These are phyloP conservation scores for Nowickia ferox DNA, from an alignment of 2,888 invertebrate genomes.

Conservation along the genomic window DNA sequence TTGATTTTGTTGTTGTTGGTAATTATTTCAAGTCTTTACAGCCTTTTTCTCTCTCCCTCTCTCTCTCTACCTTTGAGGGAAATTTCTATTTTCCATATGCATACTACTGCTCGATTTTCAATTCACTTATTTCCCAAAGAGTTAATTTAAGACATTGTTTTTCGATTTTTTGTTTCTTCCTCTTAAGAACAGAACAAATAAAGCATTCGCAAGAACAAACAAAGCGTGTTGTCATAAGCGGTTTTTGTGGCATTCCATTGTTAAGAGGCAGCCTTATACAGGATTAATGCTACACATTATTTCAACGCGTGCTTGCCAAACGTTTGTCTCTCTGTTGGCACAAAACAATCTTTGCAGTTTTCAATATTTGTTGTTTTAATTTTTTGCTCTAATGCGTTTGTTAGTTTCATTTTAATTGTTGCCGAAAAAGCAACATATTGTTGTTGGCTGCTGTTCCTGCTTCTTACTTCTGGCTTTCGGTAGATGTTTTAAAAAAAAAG, in stretches of 20 bases:
- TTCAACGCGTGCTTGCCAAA: constrained; percentile 50
- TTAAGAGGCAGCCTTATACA: constrained; percentile 19
- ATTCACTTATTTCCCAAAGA: constrained; percentile 75
- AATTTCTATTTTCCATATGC: constrained; percentile 5
- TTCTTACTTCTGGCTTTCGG: background rate
- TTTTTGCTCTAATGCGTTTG: constrained; percentile 67
- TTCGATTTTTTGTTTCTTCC: constrained; percentile 20
- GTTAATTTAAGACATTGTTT: constrained; percentile 79
- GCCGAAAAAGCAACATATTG: constrained; percentile 46
- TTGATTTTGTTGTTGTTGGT: constrained; percentile 63
- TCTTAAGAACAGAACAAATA: constrained; percentile 20
- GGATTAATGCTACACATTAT: constrained; percentile 42
- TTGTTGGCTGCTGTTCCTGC: constrained; percentile 38
- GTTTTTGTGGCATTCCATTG: constrained; percentile 66
- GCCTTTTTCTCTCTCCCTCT: constrained; percentile 15
- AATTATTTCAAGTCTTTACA: constrained; percentile 67
- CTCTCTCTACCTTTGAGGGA: constrained; percentile 16
- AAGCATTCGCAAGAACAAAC: constrained; percentile 24
- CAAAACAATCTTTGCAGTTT: constrained; percentile 26
- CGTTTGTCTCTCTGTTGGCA: constrained; percentile 2
- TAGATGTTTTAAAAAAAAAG: constrained; percentile 32
- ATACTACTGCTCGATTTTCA: constrained; percentile 63
- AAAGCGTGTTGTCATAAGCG: constrained; percentile 67
- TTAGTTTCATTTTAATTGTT: constrained; percentile 66
- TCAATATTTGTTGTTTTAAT: constrained; percentile 66